A percentile compares a stretch with the other conserved stretches of the same genome.
Conservation (phyloP, 2,888 invertebrate species). For the Noctuana brunneofusca region DNA sequence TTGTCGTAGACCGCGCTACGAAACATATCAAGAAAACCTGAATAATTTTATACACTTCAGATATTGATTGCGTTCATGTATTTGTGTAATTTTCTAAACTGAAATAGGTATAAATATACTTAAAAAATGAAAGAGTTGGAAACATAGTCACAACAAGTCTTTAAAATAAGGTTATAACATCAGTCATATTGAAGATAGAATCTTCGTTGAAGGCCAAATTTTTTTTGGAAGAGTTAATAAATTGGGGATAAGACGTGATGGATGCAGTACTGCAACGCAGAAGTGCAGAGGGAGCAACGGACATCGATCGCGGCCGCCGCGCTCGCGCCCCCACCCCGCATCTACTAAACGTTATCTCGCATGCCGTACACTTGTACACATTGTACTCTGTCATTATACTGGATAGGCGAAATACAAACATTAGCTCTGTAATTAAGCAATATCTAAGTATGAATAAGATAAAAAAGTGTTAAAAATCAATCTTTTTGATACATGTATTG, state of each 20-base stretch:
- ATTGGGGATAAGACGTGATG: constrained; percentile 41
- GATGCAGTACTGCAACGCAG: constrained; percentile 67
- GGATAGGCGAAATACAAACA: constrained; percentile 15
- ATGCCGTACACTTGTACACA: constrained; percentile 38
- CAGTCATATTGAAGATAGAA: neutral
- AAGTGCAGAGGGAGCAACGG: constrained; percentile 64
- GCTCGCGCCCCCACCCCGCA: constrained; percentile 44
- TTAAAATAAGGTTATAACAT: no score
- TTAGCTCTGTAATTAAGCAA: neutral
- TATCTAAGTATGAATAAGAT: no score
- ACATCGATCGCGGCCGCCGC: constrained; percentile 63
- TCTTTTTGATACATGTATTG: no score
- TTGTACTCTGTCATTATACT: constrained; percentile 20
- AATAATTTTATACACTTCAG: neutral
- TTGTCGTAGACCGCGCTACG: constrained; percentile 24
- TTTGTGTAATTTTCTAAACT: neutral
- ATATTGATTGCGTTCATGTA: no score
- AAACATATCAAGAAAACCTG: neutral
- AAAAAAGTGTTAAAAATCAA: no score
- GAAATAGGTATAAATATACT: no score
- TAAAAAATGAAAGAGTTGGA: no score
- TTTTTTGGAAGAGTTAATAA: constrained; percentile 6
- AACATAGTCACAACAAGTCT: no score
- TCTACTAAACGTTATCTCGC: constrained; percentile 61
- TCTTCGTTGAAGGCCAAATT: no score